phyloP scores from a whole-genome alignment of 2,113 vertebrate genomes.

The Austrofundulus limnaeus region DNA sequence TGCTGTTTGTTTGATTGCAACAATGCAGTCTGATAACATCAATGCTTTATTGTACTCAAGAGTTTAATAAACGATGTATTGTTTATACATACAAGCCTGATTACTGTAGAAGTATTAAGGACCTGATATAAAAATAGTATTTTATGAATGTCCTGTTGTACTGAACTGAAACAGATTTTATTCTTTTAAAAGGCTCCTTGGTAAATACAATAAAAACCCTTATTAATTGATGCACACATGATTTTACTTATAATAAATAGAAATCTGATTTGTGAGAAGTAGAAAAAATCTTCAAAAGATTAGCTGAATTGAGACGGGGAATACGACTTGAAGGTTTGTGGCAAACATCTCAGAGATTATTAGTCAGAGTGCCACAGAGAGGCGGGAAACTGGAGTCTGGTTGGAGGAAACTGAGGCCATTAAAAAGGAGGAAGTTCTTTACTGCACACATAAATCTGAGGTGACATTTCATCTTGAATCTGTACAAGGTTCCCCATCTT shows the following conservation, averaged over 20 bases:
- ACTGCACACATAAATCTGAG: conserved; percentile 77
- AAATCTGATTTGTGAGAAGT: background rate
- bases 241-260: background rate
- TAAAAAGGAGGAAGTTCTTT: conserved; percentile 75
- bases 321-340: background rate
- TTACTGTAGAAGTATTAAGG: too few relatives aligned
- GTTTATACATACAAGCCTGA: too few relatives aligned
- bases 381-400: conserved; percentile 41
- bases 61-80: too few relatives aligned
- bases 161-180: too few relatives aligned
- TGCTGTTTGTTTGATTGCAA: too few relatives aligned
- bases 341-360: conserved; percentile 8
- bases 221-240: background rate
- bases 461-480: conserved; percentile 79
- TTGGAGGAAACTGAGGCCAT: conserved; percentile 71
- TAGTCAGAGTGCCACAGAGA: conserved; percentile 44
- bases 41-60: too few relatives aligned
- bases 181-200: too few relatives aligned
- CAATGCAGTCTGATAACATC: too few relatives aligned
- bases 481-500: conserved; percentile 71
- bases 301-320: background rate
- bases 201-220: too few relatives aligned
- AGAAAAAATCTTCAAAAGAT: background rate
- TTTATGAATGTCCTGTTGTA: too few relatives aligned
- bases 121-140: too few relatives aligned